These are phyloP conservation scores for Phenganax stokvisi DNA, from an alignment of 92 coral and sea anemone species.

Conservation along the genomic window DNA sequence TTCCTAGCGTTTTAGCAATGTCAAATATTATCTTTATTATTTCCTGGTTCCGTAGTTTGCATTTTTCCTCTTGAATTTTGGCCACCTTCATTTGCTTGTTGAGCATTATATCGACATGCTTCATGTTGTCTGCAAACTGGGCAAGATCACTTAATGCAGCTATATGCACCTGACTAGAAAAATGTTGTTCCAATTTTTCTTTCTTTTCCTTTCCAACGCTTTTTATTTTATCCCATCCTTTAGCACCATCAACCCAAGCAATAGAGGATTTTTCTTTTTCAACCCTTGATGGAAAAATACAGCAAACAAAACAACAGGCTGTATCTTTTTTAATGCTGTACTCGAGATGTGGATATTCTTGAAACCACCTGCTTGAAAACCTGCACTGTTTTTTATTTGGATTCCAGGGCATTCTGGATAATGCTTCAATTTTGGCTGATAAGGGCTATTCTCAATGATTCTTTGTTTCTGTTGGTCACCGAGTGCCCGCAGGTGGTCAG, in stretches of 20 bases:
- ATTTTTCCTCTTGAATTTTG: neutral
- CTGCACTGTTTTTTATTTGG: neutral
- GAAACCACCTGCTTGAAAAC: constrained; percentile 1
- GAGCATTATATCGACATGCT: constrained; percentile 3
- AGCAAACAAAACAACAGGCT: constrained; percentile 20
- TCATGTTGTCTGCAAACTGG: neutral
- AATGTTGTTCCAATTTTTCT: constrained; percentile 4
- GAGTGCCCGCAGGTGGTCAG: neutral
- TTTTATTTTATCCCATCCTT: constrained; percentile 18
- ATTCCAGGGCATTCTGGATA: neutral
- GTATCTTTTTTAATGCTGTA: constrained; percentile 16
- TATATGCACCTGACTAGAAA: neutral
- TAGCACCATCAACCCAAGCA: neutral
- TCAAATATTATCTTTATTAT: constrained; percentile 1
- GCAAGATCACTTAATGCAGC: neutral
- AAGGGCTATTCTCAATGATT: constrained; percentile 8
- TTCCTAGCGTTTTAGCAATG: constrained; percentile 3
- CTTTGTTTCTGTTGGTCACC: neutral
- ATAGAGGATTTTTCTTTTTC: constrained; percentile 3
- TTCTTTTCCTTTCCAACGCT: constrained; percentile 12
- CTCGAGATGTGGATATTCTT: constrained; percentile 22
- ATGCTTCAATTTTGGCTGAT: constrained; percentile 8
- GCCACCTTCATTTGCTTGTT: neutral
- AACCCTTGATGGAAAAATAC: neutral
- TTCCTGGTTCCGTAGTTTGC: neutral